Evolutionary conservation across 2,113 vertebrate species (phyloP), one percentile per base, ranked within the genome.

Genomic region (Microcebus ravelobensis): DNA sequence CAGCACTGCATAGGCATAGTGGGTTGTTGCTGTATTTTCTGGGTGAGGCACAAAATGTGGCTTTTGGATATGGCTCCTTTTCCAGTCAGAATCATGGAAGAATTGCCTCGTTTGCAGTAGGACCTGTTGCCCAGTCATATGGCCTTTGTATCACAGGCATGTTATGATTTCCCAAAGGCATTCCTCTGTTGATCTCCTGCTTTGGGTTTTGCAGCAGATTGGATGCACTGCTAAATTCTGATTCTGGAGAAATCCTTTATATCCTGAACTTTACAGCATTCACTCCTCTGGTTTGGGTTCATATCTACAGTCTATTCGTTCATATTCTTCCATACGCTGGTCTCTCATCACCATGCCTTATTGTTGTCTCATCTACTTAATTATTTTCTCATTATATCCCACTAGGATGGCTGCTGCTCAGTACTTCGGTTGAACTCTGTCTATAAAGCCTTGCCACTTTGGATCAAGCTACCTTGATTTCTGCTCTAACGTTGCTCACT

Each of bases 71-170:
- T 59, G 34, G 29, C 25, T 85, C 34, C 4, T 85, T 85, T 21
- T 15, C 8, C 7, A 17, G 5, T 25, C 14, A 81, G 67, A 55
- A 13, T 29, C 8, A 0, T 70, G 31, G 20, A 15, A 82, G 27
- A 55, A 74, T n/a, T 65, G 29, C 55, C n/a, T 59, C 21, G 6
- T 4, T 3, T 11, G 2, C 63, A 61, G 21, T n/a, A 36, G 29
- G 4, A n/a, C 6, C 3, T 50, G 23, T 4, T 63, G 48, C 12
- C 20, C 9, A 34, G 4, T 11, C 2, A 50, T 15, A 11, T 13
- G 50, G 15, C 18, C 55, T 91, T 84, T 6, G 3, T 39, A 5
- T 57, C 67, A 34, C 6, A 65, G 4, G 27, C 27, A 11, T 18
- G 15, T 29, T 90, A 29, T 59, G 39, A 70, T 85, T 87, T 95